Conservation (phyloP, 2,888 invertebrate genomes). For the Invenusta paracnida region DNA sequence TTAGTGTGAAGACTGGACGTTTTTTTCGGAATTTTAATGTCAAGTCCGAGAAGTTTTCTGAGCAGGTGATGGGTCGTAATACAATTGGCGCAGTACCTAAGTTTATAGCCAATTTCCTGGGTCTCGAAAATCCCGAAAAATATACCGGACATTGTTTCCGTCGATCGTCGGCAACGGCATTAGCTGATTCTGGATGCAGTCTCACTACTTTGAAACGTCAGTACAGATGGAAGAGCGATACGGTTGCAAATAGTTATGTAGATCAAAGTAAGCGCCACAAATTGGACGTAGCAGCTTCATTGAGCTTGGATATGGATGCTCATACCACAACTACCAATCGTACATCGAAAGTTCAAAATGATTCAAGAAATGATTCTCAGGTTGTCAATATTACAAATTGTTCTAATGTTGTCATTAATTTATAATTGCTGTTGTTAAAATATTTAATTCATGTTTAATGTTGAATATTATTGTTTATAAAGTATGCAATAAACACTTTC, state of each 20-base stretch:
- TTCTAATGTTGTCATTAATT: constrained; percentile 1
- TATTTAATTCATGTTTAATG: not conserved
- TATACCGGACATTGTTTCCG: constrained; percentile 11
- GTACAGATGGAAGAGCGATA: constrained; percentile 8
- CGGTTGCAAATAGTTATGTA: not conserved
- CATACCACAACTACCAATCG: not conserved
- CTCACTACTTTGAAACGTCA: not conserved
- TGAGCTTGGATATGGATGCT: not conserved
- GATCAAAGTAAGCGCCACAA: not conserved
- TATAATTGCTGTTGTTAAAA: constrained; percentile 5
- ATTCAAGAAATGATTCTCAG: not conserved
- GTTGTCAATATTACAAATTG: constrained; percentile 1
- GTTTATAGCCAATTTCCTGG: not conserved
- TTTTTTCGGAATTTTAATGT: constrained; percentile 13
- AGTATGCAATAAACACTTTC: not conserved
- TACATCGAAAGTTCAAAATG: not conserved
- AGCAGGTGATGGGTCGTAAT: constrained; percentile 14
- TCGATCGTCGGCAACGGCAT: not conserved
- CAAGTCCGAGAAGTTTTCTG: not conserved
- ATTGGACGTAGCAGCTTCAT: constrained; percentile 1
- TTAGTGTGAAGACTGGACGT: not conserved
- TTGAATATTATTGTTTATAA: not conserved
- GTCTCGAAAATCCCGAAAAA: not conserved
- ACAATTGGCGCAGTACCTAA: not conserved
- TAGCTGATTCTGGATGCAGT: not conserved